These are phyloP conservation scores for Heptranchias perlo DNA, from an alignment of 2,113 vertebrate genomes.

Conservation along the genomic window DNA sequence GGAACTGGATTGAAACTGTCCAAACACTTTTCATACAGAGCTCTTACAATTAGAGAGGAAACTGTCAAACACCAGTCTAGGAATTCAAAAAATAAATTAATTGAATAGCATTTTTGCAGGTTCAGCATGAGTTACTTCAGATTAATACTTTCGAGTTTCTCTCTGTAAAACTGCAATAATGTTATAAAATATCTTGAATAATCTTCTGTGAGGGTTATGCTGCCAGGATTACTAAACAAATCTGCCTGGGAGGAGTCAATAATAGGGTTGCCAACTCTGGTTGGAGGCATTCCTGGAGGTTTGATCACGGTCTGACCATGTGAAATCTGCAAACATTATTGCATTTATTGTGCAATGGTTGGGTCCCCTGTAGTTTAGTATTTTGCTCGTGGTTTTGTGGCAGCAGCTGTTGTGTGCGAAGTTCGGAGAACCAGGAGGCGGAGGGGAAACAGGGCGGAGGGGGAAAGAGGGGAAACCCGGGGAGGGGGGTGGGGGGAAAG, in stretches of 20 bases:
- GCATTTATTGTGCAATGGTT: not conserved
- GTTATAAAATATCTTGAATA: not conserved
- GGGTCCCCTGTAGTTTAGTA: not conserved
- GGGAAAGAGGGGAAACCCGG: too few relatives aligned
- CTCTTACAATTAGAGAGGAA: not conserved
- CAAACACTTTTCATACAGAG: not conserved
- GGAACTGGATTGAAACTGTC: not conserved
- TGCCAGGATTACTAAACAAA: not conserved
- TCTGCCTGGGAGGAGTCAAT: not conserved
- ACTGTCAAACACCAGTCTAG: not conserved
- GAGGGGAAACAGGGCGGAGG: too few relatives aligned
- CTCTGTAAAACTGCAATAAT: not conserved
- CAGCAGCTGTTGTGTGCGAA: not conserved
- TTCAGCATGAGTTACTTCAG: not conserved
- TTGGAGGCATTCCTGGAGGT: too few relatives aligned
- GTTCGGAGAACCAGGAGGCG: not conserved
- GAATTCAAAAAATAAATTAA: not conserved
- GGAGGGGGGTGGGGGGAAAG: too few relatives aligned
- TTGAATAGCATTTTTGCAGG: not conserved
- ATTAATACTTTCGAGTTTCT: not conserved
- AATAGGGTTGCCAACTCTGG: too few relatives aligned
- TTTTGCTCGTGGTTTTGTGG: not conserved
- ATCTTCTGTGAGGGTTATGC: not conserved
- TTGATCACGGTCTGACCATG: too few relatives aligned
- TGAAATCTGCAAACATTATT: too few relatives aligned